Percentiles rank a stretch among this genome's conserved stretches.
Evolutionary conservation across 2,888 invertebrate genomes (phyloP).

Genomic region (Hermaeophaga mercurialis): DNA sequence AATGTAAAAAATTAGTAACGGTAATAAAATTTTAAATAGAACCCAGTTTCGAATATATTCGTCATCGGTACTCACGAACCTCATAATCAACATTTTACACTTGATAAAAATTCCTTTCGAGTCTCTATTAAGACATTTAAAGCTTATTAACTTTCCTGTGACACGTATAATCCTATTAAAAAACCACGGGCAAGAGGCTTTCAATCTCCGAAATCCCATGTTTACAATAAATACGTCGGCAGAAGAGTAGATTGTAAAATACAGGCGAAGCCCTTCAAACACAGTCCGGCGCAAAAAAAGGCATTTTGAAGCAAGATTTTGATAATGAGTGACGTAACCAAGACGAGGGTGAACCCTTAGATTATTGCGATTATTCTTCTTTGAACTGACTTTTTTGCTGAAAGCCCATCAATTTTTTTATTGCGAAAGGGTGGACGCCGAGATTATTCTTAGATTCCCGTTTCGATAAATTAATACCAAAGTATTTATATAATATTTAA

Average conservation of each 20-base stretch:
- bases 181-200: slow-evolving; percentile 27
- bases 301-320: background rate
- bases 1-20: background rate
- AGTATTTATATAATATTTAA: too few species aligned
- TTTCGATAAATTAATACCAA: too few species aligned
- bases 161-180: slow-evolving; percentile 31
- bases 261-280: slow-evolving; percentile 6
- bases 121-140: slow-evolving; percentile 28
- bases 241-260: slow-evolving; percentile 27
- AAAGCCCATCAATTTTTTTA: too few species aligned
- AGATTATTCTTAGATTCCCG: too few species aligned
- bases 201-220: slow-evolving; percentile 24
- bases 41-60: background rate
- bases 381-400: background rate
- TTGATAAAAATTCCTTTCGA: slow-evolving; percentile 24
- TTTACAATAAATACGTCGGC: slow-evolving; percentile 32
- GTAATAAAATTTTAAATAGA: background rate
- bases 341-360: slow-evolving; percentile 6
- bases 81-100: slow-evolving; percentile 19
- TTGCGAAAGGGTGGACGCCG: too few species aligned
- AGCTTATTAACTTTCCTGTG: slow-evolving; percentile 32
- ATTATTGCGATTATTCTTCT: background rate
- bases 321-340: slow-evolving; percentile 9
- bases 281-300: slow-evolving; percentile 1
- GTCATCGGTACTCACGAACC: slow-evolving; percentile 13